Base-by-base conservation (phyloP, 2,888 invertebrate genomes). In the Crematogaster levior region DNA sequence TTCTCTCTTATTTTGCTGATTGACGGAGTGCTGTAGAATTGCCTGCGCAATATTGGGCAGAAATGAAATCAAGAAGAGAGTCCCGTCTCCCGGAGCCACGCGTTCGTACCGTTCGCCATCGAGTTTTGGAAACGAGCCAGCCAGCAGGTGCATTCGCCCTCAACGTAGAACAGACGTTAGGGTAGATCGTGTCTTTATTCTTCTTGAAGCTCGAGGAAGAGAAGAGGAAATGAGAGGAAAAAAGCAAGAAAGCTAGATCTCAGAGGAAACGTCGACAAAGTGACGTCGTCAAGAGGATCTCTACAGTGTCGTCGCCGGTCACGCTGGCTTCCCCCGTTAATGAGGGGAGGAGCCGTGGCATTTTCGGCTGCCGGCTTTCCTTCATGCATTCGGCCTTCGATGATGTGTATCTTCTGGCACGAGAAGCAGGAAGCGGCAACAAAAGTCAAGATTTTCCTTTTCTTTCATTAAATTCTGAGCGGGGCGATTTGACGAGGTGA, bases 131-230 rank as follows among this genome's bases (percentile, higher is more conserved):
- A 74, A 46, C 82, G 27, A 82, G 82, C 84, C 85, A 85, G 75
- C 66, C 72, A 83, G 66, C 85, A 85, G 85, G 86, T 85, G 85
- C 84, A 85, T 40, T 82, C 75, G 82, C 70, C 83, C 75, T 65
- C 58, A 66, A 66, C 65, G 58, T 40, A 58, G 80, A 79, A 56
- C 60, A 66, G 77, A 79, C 77, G 68, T 79, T 79, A 66, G 43
- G 56, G 66, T 79, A 68, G 68, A 79, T 79, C 77, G 46, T 10
- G 77, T 56, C 56, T 68, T 58, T 46, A 34, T 77, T 43, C 34
- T 9, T 7, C 15, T 56, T 56, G 24, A 40, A 6, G 34, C 60
- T 34, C 18, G 48, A 21, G 46, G 51, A 61, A n/a, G 56, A 24
- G 46, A 43, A 21, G 58, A 77, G 56, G 30, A 53, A 74, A 80